These are phyloP conservation scores for Drosophila sordidula DNA, from an alignment of 2,888 invertebrate genomes.

Conservation along the genomic window DNA sequence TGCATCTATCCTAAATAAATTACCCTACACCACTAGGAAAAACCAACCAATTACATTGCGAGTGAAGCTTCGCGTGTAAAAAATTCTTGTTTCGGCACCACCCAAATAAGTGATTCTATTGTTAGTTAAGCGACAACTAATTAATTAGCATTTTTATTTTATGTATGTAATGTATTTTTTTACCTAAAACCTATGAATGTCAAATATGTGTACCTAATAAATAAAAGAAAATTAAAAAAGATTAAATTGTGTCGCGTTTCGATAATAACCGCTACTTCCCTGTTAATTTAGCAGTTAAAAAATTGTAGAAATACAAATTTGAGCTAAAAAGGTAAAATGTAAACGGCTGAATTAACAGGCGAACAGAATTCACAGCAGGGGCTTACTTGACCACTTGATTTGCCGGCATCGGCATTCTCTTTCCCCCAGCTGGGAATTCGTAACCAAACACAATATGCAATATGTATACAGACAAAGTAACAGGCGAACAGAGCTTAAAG, in stretches of 20 bases:
- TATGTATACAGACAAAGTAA: conserved; percentile 18
- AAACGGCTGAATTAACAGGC: conserved; percentile 14
- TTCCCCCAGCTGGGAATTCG: neutral
- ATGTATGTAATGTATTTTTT: conserved; percentile 62
- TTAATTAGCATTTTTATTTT: conserved; percentile 66
- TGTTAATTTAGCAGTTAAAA: neutral
- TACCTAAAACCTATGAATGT: conserved; percentile 56
- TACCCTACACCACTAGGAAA: conserved; percentile 19
- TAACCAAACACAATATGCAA: conserved; percentile 11
- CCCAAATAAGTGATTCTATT: conserved; percentile 46
- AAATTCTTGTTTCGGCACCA: conserved; percentile 46
- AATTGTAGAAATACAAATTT: neutral
- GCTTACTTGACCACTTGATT: neutral
- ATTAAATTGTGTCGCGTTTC: neutral
- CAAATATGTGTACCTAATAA: conserved; percentile 57
- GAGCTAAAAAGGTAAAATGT: conserved; percentile 14
- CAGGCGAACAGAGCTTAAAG: conserved; percentile 10
- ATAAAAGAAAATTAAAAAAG: conserved; percentile 35
- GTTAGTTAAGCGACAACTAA: conserved; percentile 64
- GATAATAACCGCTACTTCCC: neutral
- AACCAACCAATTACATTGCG: conserved; percentile 20
- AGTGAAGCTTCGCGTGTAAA: conserved; percentile 3
- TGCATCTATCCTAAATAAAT: conserved; percentile 34
- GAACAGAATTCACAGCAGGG: neutral
- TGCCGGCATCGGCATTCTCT: neutral